These are phyloP conservation scores for Dasyurus viverrinus DNA, from an alignment of 2,113 vertebrate genomes.

Conservation along the genomic window DNA sequence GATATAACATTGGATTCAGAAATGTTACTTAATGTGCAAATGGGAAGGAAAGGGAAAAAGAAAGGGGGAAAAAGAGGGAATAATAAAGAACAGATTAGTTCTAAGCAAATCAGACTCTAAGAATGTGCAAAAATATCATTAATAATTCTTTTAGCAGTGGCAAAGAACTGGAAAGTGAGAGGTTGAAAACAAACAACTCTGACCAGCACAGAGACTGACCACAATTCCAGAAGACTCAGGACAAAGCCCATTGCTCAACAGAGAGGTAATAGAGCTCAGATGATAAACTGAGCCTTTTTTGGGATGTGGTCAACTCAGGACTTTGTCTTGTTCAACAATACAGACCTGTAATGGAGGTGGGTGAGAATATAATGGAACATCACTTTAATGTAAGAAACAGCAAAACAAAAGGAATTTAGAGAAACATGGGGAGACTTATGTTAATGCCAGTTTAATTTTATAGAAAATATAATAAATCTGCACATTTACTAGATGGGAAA, in stretches of 20 bases:
- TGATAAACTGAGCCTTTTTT: background rate
- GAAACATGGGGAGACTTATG: background rate
- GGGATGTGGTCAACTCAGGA: background rate
- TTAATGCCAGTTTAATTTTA: background rate
- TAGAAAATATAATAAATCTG: background rate
- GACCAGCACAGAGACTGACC: background rate
- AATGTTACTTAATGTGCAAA: background rate
- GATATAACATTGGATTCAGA: background rate
- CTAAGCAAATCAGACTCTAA: background rate
- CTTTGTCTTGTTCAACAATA: background rate
- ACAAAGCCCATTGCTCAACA: background rate
- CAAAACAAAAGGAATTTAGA: background rate
- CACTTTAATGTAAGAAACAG: background rate
- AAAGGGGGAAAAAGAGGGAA: background rate
- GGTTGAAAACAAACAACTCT: background rate
- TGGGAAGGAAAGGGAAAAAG: background rate
- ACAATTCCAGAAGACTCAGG: background rate
- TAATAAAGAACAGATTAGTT: background rate
- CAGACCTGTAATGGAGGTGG: background rate
- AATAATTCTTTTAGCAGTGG: background rate
- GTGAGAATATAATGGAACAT: background rate
- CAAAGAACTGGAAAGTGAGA: background rate
- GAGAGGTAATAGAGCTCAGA: background rate
- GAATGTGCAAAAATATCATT: background rate
- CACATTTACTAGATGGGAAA: background rate